Evolutionary conservation across 64 coral and sea anemone species (phyloP), one percentile per base, ranked within the genome.

Genomic region (Hydrozoanthus tunicans): DNA sequence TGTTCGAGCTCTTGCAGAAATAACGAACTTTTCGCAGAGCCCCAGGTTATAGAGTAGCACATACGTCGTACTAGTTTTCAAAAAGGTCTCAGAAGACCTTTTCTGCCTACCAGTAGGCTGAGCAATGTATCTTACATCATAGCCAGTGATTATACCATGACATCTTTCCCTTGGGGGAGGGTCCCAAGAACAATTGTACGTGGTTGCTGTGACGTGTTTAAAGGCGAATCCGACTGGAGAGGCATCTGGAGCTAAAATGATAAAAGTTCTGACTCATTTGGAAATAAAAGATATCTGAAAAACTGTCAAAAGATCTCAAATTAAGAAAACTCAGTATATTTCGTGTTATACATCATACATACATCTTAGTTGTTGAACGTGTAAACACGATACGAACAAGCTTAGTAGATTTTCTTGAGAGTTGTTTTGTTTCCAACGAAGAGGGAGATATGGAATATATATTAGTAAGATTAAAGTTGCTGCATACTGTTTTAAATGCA

Each of bases 231-330:
- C 1, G 4, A 58, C 24, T 32, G 79, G 79, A 52, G 79, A 10
- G 9, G 79, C 79, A 64, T 82, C 79, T 3, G 79, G 79, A 82
- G 59, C 79, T 82, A 26, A 82, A 52, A 76, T n/a, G 17, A 57
- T 3, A 6, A 5, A 55, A 3, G 57, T 6, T n/a, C 1, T 79
- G 15, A 77, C 12, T 78, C 4, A 5, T 15, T 54, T 64, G 6
- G 43, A 55, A 5, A 54, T 17, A 78, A 54, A 43, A 43, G 0
- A 43, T 43, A 43, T 43, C 0, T 43, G 32, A 43, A 43, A 43
- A 43, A 43, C 32, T 43, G 32, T 43, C 32, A 43, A 43, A 43
- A 43, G 32, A 43, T 1, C 32, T 43, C 32, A 43, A 43, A 2
- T 1, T 43, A 43, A 43, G 32, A 43, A 43, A 43, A 43, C 32